Base-by-base conservation (phyloP, 2,888 invertebrate species). In the Eilema griseolum region DNA sequence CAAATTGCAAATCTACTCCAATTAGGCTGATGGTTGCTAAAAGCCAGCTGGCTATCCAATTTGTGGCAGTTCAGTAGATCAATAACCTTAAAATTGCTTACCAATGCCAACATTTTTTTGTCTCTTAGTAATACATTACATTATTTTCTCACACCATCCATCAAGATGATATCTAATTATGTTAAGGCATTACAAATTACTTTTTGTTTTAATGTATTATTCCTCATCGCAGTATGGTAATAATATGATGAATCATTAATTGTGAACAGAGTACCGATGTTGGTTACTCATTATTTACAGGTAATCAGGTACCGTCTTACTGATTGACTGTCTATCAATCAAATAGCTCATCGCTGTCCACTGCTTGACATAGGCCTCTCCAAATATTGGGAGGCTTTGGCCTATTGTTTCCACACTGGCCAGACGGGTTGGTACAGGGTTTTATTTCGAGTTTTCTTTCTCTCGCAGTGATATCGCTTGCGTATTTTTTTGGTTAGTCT, bases 131-230 rank as follows among this genome's bases (percentile, higher is more conserved):
- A 75, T 80, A 74, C 74, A 76, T 83, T 80, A 74, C 74, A 76
- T 83, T 83, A 85, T 83, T 77, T 85, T 85, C 84, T 83, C 81
- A 81, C 83, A 81, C 69, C 86, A 89, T 90, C 89, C 85, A 90
- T 92, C 91, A 90, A 84, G 84, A 87, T 88, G 86, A 83, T 76
- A 80, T 83, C 83, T 83, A 86, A 89, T 89, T 89, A 87, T 81
- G 82, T 84, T 86, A 84, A 86, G 83, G 82, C 81, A 86, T 84
- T 86, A 86, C 79, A 83, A 87, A 89, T 88, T 85, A 83, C 78
- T 76, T 83, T 84, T 85, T 83, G 81, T 85, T 74, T 84, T 79
- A 75, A 71, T 73, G 52, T 61, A 71, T 81, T 82, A 80, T 82
- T 83, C 74, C 67, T 73, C 26, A 57, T 11, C 37, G 46, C 66